These are phyloP conservation scores for Scytalopus superciliaris DNA, from an alignment of 2,113 vertebrate species.

Conservation along the genomic window DNA sequence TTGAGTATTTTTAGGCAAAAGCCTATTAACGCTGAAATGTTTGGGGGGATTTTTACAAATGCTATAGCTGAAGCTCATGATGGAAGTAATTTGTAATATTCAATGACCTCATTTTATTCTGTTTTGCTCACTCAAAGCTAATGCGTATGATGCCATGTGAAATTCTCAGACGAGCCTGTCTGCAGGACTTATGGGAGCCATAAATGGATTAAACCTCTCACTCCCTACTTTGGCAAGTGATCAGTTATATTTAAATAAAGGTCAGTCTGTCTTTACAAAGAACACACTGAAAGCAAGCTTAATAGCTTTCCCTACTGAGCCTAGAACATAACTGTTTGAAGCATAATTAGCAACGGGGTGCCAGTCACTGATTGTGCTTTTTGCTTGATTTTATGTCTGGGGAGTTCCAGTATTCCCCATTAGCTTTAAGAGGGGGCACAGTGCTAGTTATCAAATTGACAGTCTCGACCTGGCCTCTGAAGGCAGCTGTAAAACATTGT, in stretches of 20 bases:
- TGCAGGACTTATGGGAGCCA: slow-evolving; percentile 39
- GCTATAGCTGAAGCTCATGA: slow-evolving; percentile 23
- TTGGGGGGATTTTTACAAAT: slow-evolving; percentile 20
- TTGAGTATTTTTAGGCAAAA: not conserved
- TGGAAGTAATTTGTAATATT: slow-evolving; percentile 60
- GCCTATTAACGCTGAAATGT: not conserved
- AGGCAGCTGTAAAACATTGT: slow-evolving; percentile 62
- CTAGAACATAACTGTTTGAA: slow-evolving; percentile 68
- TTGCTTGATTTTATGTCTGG: slow-evolving; percentile 53
- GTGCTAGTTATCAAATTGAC: slow-evolving; percentile 69
- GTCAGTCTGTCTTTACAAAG: slow-evolving; percentile 65
- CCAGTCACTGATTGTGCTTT: slow-evolving; percentile 62
- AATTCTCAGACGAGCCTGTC: slow-evolving; percentile 35
- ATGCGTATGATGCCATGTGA: slow-evolving; percentile 47
- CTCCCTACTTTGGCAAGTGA: slow-evolving; percentile 64
- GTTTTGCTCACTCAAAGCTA: slow-evolving; percentile 41
- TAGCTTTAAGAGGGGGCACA: slow-evolving; percentile 64
- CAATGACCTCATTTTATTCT: slow-evolving; percentile 43
- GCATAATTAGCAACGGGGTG: slow-evolving; percentile 70
- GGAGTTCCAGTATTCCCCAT: slow-evolving; percentile 61
- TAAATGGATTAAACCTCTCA: slow-evolving; percentile 64
- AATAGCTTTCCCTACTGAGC: slow-evolving; percentile 64
- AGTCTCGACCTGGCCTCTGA: slow-evolving; percentile 63
- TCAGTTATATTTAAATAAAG: slow-evolving; percentile 71
- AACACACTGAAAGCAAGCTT: slow-evolving; percentile 65